phyloP scores from a whole-genome alignment of 2,888 invertebrate genomes.

The Microctonus aethiopoides region DNA sequence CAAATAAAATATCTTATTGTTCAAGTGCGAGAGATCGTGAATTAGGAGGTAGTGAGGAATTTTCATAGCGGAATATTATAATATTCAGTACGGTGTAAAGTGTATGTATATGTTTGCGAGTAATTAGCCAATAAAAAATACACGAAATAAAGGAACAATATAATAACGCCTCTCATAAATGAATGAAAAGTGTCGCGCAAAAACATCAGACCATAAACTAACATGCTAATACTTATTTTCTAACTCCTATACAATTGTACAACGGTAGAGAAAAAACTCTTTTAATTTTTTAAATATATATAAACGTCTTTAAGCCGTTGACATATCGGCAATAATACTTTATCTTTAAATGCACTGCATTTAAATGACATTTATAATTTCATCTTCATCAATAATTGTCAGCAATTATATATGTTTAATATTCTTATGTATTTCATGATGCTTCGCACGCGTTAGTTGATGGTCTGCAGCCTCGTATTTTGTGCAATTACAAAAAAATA shows the following conservation, averaged over 20 bases:
- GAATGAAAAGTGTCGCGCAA: slow-evolving; percentile 8
- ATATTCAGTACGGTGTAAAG: not conserved
- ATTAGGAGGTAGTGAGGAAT: slow-evolving; percentile 9
- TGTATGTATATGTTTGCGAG: not conserved
- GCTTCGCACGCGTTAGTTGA: slow-evolving; percentile 60
- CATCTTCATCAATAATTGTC: slow-evolving; percentile 20
- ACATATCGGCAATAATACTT: slow-evolving; percentile 41
- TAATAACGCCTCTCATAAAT: not conserved
- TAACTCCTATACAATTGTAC: slow-evolving; percentile 65
- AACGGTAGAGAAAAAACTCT: slow-evolving; percentile 47
- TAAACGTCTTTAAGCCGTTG: slow-evolving; percentile 35
- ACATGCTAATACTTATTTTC: slow-evolving; percentile 58
- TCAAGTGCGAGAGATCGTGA: slow-evolving; percentile 6
- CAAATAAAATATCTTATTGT: slow-evolving; percentile 4
- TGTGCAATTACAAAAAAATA: slow-evolving; percentile 45
- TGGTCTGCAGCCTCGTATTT: slow-evolving; percentile 57
- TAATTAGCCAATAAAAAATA: not conserved
- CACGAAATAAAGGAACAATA: not conserved
- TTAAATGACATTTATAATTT: slow-evolving; percentile 40
- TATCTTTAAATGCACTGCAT: slow-evolving; percentile 40
- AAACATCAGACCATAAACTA: slow-evolving; percentile 66
- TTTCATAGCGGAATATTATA: slow-evolving; percentile 1
- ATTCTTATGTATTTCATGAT: slow-evolving; percentile 26
- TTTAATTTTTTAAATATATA: slow-evolving; percentile 38
- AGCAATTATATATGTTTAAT: slow-evolving; percentile 12